Evolutionary conservation across 2,797 vertebrate genomes (phyloP).

Genomic region (Esox masquinongy): DNA sequence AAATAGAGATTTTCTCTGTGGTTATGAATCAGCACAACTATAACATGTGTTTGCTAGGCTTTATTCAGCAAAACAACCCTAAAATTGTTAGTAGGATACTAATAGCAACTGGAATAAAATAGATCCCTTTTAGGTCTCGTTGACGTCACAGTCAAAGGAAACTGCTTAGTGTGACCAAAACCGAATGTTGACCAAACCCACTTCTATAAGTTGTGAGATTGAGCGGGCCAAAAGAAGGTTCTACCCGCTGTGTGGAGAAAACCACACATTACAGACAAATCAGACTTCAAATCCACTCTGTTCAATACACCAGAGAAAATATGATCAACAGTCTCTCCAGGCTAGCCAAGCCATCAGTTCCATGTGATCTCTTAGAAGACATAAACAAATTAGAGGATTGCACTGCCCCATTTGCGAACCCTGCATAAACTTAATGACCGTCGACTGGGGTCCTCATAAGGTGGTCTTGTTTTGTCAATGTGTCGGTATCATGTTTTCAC

Average conservation of each 20-base stretch:
- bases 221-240: background rate
- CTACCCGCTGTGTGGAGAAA: constrained; percentile 11
- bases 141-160: background rate
- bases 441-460: background rate
- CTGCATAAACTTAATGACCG: constrained; percentile 29
- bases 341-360: constrained; percentile 52
- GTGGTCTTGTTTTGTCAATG: constrained; percentile 5
- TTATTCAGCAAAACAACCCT: background rate
- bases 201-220: background rate
- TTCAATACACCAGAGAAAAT: constrained; percentile 67
- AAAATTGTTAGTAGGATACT: background rate
- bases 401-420: constrained; percentile 11
- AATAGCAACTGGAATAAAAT: background rate
- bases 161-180: background rate
- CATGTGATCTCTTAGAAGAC: constrained; percentile 45
- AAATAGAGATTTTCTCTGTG: too few species aligned
- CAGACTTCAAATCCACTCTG: constrained; percentile 58
- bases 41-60: background rate
- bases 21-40: too few species aligned
- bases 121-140: background rate
- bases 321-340: constrained; percentile 52
- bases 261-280: constrained; percentile 58
- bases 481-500: constrained; percentile 12
- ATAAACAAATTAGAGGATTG: constrained; percentile 4
- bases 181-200: background rate